Conservation (phyloP, 2,888 invertebrate genomes). For the Notodonta ziczac region DNA sequence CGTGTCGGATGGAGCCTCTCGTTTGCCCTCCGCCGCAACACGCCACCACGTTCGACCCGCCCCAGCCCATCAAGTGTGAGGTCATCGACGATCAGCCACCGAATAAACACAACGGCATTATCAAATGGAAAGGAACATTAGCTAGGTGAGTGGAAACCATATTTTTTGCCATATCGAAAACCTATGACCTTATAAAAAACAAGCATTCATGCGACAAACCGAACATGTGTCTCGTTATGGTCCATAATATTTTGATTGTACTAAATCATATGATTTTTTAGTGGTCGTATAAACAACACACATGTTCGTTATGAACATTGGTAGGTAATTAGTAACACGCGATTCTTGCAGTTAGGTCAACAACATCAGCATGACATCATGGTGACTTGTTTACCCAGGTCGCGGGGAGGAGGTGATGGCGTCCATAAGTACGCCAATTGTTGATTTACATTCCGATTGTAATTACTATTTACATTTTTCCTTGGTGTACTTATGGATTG, state of each 20-base stretch:
- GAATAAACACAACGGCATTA: constrained; percentile 54
- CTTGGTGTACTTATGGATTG: too few relatives aligned
- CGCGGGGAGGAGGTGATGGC: constrained; percentile 67
- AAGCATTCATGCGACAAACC: neutral
- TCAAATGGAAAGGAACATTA: constrained; percentile 69
- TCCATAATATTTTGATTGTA: neutral
- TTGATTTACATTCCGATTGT: constrained; percentile 53
- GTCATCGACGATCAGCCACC: constrained; percentile 45
- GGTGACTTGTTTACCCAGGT: constrained; percentile 69
- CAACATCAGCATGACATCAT: constrained; percentile 79
- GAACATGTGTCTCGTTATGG: neutral
- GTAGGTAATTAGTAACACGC: constrained; percentile 38
- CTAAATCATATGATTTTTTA: neutral
- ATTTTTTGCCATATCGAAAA: constrained; percentile 20
- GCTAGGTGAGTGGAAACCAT: constrained; percentile 64
- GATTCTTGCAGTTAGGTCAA: constrained; percentile 65
- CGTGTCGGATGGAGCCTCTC: constrained; percentile 71
- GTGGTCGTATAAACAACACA: neutral
- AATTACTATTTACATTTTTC: too few relatives aligned
- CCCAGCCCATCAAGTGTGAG: constrained; percentile 52
- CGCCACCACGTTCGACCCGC: constrained; percentile 48
- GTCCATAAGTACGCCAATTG: constrained; percentile 62
- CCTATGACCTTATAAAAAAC: constrained; percentile 9
- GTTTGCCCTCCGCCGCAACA: constrained; percentile 53
- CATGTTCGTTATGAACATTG: constrained; percentile 10